Evolutionary conservation across 2,797 vertebrate species (phyloP).

Genomic region (Catharus ustulatus): DNA sequence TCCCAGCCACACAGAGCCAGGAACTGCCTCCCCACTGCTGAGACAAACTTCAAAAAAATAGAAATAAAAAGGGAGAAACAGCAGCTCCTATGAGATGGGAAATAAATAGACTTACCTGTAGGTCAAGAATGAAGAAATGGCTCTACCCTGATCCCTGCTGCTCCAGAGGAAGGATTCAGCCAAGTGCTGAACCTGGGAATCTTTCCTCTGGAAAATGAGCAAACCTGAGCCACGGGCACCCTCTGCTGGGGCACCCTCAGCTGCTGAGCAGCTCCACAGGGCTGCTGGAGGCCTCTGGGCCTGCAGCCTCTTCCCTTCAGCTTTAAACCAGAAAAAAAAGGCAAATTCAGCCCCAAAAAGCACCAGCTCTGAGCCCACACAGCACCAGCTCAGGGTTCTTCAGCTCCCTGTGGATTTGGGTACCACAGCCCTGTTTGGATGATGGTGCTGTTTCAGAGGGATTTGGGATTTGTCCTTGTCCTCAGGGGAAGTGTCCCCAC

Average conservation of each 20-base stretch:
- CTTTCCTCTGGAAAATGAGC: neutral
- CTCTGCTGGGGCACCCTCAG: conserved; percentile 38
- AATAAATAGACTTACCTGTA: neutral
- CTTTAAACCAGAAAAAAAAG: neutral
- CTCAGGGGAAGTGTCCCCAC: fast-evolving
- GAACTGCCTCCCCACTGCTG: neutral
- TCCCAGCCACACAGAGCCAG: neutral
- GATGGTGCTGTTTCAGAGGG: fast-evolving
- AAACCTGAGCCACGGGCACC: conserved; percentile 56
- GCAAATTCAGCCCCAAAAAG: neutral
- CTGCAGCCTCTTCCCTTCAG: neutral
- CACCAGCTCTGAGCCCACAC: neutral
- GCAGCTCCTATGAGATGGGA: neutral
- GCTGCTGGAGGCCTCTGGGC: neutral
- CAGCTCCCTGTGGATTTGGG: neutral
- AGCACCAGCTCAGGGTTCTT: fast-evolving
- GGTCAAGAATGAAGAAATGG: neutral
- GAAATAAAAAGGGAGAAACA: neutral
- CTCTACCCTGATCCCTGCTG: neutral
- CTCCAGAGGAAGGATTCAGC: neutral
- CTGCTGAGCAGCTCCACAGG: neutral
- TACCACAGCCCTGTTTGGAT: neutral
- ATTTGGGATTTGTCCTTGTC: neutral
- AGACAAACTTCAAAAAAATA: fast-evolving
- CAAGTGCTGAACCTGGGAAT: neutral